Evolutionary conservation across 2,888 invertebrate species (phyloP).

Genomic region (Patella depressa): DNA sequence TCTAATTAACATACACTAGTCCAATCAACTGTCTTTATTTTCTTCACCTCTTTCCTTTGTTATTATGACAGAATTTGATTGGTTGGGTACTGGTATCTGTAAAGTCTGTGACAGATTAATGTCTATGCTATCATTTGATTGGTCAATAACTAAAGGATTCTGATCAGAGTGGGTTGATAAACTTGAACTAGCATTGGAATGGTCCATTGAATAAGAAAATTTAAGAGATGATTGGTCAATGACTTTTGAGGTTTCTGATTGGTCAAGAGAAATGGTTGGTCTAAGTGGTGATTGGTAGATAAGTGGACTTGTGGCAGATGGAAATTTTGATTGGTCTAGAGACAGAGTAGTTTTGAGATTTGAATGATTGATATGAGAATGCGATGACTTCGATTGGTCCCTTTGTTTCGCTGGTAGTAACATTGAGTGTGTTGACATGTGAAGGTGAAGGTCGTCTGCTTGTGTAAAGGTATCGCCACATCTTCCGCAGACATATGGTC

Average conservation of each 20-base stretch:
- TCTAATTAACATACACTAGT: neutral
- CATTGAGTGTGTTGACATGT: conserved; percentile 41
- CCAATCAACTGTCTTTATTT: neutral
- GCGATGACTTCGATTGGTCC: neutral
- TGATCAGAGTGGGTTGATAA: no score
- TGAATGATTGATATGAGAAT: conserved; percentile 10
- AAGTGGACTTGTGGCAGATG: neutral
- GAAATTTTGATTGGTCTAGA: neutral
- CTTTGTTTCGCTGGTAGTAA: conserved; percentile 29
- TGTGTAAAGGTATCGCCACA: conserved; percentile 64
- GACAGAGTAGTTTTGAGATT: conserved; percentile 1
- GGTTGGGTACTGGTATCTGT: neutral
- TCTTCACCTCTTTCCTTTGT: neutral
- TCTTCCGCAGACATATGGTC: conserved; percentile 65
- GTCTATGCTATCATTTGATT: no score
- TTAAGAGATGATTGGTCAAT: neutral
- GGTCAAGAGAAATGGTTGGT: neutral
- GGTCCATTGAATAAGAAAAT: no score
- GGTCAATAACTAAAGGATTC: no score
- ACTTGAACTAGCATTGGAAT: no score
- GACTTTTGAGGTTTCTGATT: neutral
- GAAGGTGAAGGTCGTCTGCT: conserved; percentile 44
- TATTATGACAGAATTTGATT: neutral
- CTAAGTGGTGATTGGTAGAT: neutral
- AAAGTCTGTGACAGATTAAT: no score